Evolutionary conservation across 2,888 invertebrate species (phyloP), one percentile per base, ranked within the genome.

Genomic region (Pinctada fucata): DNA sequence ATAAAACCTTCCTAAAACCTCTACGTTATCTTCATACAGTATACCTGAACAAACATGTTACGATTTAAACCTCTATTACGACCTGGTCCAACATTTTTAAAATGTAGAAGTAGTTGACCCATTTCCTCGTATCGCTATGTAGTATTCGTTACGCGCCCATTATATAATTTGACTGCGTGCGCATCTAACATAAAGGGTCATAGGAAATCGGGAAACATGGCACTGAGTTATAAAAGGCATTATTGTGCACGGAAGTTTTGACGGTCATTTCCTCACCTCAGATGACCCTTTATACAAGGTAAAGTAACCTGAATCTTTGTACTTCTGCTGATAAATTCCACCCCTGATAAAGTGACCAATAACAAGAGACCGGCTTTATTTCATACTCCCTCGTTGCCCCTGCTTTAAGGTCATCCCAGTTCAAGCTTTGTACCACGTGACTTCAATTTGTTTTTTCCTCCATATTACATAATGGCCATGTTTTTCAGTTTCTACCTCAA

Each of bases 161-260:
- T 80, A 80, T 80, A 80, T 80, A 80, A 80, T 72, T 75, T 69
- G 75, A 70, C 66, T 80, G 80, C 80, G 80, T 78, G 76, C 80
- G 80, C 80, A 80, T 80, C 58, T 70, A 48, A 51, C 71, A 67
- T 76, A 69, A 67, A 64, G 72, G 79, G 79, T 79, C 79, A 79
- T 68, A 67, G 70, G 13, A 65, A 66, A 63, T 67, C 66, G 66
- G 74, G 72, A 71, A 72, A 73, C 76, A 79, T 76, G 79, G 79
- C 76, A 74, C 73, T 76, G 66, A 70, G 68, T 74, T 48, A 76
- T 68, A 50, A 74, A 74, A 66, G 64, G 64, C 52, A 73, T 52
- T 64, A 72, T 52, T 51, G 71, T 50, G 52, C 51, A 72, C 47
- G 13, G 16, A 13, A 58, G 5, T 31, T 16, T 50, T 65, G 50